Base-by-base conservation (phyloP, 2,888 invertebrate genomes). In the Labia minor region DNA sequence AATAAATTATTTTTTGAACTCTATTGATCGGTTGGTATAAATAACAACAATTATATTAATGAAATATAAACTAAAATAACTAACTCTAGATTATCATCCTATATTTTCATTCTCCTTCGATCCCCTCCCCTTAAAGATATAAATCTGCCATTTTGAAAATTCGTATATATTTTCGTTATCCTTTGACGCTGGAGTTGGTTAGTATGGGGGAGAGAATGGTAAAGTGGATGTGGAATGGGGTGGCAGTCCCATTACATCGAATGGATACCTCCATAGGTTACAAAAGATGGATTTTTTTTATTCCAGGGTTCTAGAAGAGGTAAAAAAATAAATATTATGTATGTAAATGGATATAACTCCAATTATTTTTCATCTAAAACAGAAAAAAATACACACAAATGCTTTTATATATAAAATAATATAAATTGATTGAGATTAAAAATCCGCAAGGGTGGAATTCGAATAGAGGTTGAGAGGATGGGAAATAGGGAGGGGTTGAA, bases 101-200 rank as follows among this genome's bases (percentile, higher is more conserved):
- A n/a, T n/a, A n/a, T n/a, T n/a, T n/a, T n/a, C n/a, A n/a, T 26
- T 8, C 26, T 6, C 26, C 26, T 26, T 26, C 26, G 26, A 6
- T 26, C 8, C 4, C 26, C 26, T 26, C 26, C 26, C 26, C 26
- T 26, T 26, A 49, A 49, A 49, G 49, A 49, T 16, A 49, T 49
- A 49, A 49, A 49, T 49, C 49, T 49, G 49, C 49, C 49, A 49
- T 49, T 49, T 49, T 49, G 49, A n/a, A 49, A 49, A 49, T 49
- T 49, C 49, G 49, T 49, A 49, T 49, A n/a, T 49, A 49, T 49
- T 49, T 49, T 49, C 14, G 49, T 49, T 49, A 11, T 16, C 49
- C 49, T 14, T 16, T 14, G n/a, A n/a, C 49, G 14, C 14, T 49
- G 26, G 26, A 26, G 26, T 26, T 26, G 26, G 26, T 26, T 26